phyloP scores from a whole-genome alignment of 2,888 invertebrate genomes.

The Sycophila texana region DNA sequence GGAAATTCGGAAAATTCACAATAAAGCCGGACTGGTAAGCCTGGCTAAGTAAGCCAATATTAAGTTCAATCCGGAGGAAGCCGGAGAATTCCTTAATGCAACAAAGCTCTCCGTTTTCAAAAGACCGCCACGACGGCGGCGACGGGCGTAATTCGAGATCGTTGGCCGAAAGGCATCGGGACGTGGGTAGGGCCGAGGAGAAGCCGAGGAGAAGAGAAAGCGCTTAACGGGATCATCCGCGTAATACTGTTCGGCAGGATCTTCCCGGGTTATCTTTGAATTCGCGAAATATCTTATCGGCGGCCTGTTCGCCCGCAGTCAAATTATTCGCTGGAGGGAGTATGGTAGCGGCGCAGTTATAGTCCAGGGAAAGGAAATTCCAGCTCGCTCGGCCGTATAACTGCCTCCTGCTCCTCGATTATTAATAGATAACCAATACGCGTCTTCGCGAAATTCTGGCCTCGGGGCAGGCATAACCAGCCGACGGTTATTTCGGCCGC shows the following conservation, averaged over 20 bases:
- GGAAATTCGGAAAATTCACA: no score
- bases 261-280: conserved; percentile 42
- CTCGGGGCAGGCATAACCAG: neutral
- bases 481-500: conserved; percentile 26
- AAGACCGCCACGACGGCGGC: neutral
- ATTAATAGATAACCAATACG: conserved; percentile 53
- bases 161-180: conserved; percentile 8
- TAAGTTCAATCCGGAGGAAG: no score
- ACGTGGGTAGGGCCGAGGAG: conserved; percentile 4
- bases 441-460: conserved; percentile 8
- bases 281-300: conserved; percentile 48
- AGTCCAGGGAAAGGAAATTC: conserved; percentile 27
- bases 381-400: conserved; percentile 26
- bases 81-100: conserved; percentile 12
- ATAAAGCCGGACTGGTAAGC: no score
- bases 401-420: conserved; percentile 17
- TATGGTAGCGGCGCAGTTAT: neutral
- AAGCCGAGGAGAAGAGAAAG: neutral
- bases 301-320: conserved; percentile 33
- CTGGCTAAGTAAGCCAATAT: no score
- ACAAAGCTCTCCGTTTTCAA: neutral
- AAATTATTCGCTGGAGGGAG: conserved; percentile 25
- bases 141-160: conserved; percentile 23
- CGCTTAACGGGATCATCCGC: conserved; percentile 33
- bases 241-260: conserved; percentile 14